A percentile compares a stretch with the other conserved stretches of the same genome.
Evolutionary conservation across 2,113 vertebrate genomes (phyloP).

Genomic region (Leptocoma aspasia): DNA sequence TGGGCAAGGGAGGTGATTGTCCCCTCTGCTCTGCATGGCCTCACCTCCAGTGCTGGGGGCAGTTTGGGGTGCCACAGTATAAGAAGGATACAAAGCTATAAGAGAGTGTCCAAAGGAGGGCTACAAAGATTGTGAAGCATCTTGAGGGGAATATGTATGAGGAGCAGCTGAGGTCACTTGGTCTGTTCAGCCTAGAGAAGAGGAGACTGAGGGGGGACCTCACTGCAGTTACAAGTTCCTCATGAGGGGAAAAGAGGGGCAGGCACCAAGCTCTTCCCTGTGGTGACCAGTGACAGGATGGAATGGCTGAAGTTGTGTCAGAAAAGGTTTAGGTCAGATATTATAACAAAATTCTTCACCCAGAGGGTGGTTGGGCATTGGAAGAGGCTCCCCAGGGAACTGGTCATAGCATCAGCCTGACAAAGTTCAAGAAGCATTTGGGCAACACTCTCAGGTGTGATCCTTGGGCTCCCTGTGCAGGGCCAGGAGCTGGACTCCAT

Average conservation of each 20-base stretch:
- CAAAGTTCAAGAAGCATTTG: background rate
- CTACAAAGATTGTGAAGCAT: background rate
- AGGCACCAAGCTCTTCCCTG: background rate
- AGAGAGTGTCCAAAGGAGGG: background rate
- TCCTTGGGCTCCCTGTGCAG: background rate
- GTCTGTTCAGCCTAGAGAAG: background rate
- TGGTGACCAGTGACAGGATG: background rate
- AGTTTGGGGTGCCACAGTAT: fast-evolving
- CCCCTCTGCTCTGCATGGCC: background rate
- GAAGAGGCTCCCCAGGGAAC: background rate
- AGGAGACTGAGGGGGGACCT: background rate
- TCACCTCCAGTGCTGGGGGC: background rate
- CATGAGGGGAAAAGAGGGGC: background rate
- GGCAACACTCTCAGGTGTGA: background rate
- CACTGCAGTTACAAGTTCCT: background rate
- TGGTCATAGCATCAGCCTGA: background rate
- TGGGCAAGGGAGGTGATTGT: fast-evolving
- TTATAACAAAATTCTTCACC: background rate
- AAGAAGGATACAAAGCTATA: background rate
- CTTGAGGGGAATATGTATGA: fast-evolving
- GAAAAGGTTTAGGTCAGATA: background rate
- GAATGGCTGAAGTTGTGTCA: background rate
- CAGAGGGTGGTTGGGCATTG: background rate
- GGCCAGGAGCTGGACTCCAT: background rate
- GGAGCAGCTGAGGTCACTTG: background rate